These are phyloP conservation scores for Drosophila monieri DNA, from an alignment of 2,888 invertebrate species.

Conservation along the genomic window DNA sequence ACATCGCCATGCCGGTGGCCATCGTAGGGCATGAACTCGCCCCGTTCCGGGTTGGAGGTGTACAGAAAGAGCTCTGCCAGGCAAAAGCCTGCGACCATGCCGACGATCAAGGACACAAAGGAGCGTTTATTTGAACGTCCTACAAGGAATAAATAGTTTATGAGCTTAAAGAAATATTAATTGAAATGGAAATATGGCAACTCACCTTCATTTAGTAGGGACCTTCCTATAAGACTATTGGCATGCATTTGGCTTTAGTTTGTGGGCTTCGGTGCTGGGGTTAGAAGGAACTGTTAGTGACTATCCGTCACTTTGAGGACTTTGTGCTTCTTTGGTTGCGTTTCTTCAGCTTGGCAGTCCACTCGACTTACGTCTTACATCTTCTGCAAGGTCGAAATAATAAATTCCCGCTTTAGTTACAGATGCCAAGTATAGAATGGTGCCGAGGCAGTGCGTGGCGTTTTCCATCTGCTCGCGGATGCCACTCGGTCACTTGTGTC, in stretches of 20 bases:
- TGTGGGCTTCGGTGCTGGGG: not conserved
- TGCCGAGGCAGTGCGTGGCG: slow-evolving; percentile 7
- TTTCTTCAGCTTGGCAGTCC: slow-evolving; percentile 51
- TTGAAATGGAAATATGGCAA: not conserved
- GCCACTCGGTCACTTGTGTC: slow-evolving; percentile 37
- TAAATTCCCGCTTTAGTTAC: not conserved
- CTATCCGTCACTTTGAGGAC: slow-evolving; percentile 7
- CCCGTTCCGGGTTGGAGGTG: slow-evolving; percentile 74
- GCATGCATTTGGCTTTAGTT: slow-evolving; percentile 72
- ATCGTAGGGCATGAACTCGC: slow-evolving; percentile 74
- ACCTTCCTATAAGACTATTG: slow-evolving; percentile 70
- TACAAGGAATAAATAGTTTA: slow-evolving; percentile 69
- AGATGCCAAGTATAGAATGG: not conserved
- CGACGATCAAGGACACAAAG: slow-evolving; percentile 81
- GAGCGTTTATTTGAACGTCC: slow-evolving; percentile 84
- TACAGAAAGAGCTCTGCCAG: slow-evolving; percentile 82
- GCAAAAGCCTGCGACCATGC: slow-evolving; percentile 83
- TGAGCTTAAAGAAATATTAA: too few species aligned
- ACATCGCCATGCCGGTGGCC: slow-evolving; percentile 80
- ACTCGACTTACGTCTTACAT: slow-evolving; percentile 65
- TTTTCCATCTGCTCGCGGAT: slow-evolving; percentile 20
- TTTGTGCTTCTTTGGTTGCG: slow-evolving; percentile 67
- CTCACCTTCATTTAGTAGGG: slow-evolving; percentile 74
- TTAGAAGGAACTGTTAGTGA: slow-evolving; percentile 5
- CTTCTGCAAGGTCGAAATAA: slow-evolving; percentile 59